phyloP scores from a whole-genome alignment of 2,888 invertebrate species.

The Leucophora obtusa region DNA sequence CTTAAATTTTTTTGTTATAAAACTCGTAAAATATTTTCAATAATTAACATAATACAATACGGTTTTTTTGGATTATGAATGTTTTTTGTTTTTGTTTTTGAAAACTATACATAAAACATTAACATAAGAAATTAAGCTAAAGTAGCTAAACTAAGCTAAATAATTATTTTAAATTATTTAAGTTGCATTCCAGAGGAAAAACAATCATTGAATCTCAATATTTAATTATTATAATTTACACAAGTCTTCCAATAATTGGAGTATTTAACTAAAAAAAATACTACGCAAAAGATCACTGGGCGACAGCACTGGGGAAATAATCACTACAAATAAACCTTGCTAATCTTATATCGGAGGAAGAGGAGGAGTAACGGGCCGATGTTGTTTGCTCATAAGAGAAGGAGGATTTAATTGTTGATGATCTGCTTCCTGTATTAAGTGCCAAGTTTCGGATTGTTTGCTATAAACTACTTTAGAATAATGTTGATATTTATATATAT shows the following conservation, averaged over 20 bases:
- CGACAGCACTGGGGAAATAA: slow-evolving; percentile 8
- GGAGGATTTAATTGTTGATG: slow-evolving; percentile 8
- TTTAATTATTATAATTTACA: neutral
- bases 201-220: neutral
- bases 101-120: slow-evolving; percentile 22
- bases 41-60: neutral
- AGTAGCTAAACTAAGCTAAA: slow-evolving; percentile 58
- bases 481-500: slow-evolving; percentile 40
- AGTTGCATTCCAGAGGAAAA: neutral
- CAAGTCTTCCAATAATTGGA: neutral
- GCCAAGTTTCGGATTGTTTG: neutral
- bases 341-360: slow-evolving; percentile 35
- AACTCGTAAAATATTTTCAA: neutral
- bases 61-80: neutral
- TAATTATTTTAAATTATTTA: neutral
- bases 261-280: neutral
- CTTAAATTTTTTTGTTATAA: neutral
- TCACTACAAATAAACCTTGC: neutral
- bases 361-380: slow-evolving; percentile 49
- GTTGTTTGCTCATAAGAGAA: slow-evolving; percentile 46
- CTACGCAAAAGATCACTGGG: slow-evolving; percentile 45
- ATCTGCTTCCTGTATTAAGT: neutral
- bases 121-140: slow-evolving; percentile 39
- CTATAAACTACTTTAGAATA: neutral
- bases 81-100: neutral